Evolutionary conservation across 2,113 vertebrate species (phyloP).

Genomic region (Sceloporus undulatus): DNA sequence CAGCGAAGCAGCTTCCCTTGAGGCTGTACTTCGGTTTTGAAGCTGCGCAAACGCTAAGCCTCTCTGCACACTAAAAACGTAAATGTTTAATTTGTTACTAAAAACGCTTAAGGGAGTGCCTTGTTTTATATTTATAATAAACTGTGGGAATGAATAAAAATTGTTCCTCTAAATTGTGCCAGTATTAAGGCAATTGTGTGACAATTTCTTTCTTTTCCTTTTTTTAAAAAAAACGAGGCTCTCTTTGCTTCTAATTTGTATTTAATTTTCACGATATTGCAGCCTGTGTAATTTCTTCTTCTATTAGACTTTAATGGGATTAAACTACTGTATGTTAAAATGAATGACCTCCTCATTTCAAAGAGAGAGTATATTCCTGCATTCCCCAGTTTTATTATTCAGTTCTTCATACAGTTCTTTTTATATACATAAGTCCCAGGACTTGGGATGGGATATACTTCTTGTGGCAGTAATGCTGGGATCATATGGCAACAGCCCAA

Average conservation of each 20-base stretch:
- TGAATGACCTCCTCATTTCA: slow-evolving; percentile 55
- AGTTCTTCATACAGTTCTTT: slow-evolving; percentile 12
- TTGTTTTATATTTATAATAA: slow-evolving; percentile 86
- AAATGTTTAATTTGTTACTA: slow-evolving; percentile 90
- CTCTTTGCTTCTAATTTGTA: slow-evolving; percentile 75
- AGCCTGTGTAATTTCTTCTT: slow-evolving; percentile 66
- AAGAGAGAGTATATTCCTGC: slow-evolving; percentile 10
- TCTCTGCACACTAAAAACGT: slow-evolving; percentile 86
- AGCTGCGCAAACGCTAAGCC: slow-evolving; percentile 87
- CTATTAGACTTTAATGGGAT: slow-evolving; percentile 62
- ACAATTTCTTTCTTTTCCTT: slow-evolving; percentile 32
- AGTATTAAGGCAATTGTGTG: slow-evolving; percentile 69
- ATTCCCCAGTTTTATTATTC: slow-evolving; percentile 2
- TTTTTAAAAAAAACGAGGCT: slow-evolving; percentile 45
- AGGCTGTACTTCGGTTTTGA: slow-evolving; percentile 85
- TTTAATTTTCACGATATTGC: slow-evolving; percentile 72
- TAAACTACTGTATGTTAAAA: slow-evolving; percentile 60
- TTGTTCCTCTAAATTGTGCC: slow-evolving; percentile 79
- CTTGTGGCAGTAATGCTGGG: neutral
- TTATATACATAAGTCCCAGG: slow-evolving; percentile 29
- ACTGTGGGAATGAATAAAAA: slow-evolving; percentile 79
- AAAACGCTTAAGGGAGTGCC: slow-evolving; percentile 84
- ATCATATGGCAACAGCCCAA: neutral
- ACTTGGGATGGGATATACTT: neutral
- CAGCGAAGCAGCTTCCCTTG: slow-evolving; percentile 85